A percentile compares a stretch with the other conserved stretches of the same genome.
Conservation (phyloP, 2,888 invertebrate genomes). For the Acanthosepion lycidas region DNA sequence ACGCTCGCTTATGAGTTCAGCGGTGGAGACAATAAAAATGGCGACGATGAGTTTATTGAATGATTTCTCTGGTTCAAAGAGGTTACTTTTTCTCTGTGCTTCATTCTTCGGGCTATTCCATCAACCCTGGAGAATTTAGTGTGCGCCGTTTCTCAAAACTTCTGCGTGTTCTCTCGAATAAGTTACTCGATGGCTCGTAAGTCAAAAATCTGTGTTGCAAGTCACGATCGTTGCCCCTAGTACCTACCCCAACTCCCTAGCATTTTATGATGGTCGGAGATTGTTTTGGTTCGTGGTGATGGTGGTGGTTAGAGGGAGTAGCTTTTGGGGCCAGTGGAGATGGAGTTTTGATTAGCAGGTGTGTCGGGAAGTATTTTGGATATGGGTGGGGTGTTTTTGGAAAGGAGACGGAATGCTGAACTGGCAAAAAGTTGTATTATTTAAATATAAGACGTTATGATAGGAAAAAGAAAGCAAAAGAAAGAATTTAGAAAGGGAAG, state of each 20-base stretch:
- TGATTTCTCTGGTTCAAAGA: not conserved
- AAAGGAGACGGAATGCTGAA: not conserved
- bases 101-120: not conserved
- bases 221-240: not conserved
- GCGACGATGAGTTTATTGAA: not conserved
- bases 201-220: conserved; percentile 33
- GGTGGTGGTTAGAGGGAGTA: not conserved
- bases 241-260: not conserved
- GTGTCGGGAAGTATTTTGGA: not conserved
- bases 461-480: too few relatives aligned
- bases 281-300: not conserved
- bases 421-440: not conserved
- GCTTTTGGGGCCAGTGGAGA: not conserved
- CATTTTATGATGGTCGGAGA: conserved; percentile 33
- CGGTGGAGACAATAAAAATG: not conserved
- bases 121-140: not conserved
- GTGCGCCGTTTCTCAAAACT: not conserved
- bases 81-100: not conserved
- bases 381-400: not conserved
- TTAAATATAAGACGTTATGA: not conserved
- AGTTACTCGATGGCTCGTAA: not conserved
- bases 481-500: too few relatives aligned
- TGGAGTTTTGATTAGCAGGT: not conserved
- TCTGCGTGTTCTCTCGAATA: not conserved
- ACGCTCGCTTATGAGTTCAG: not conserved